A percentile compares a stretch with the other conserved stretches of the same genome.
Conservation (phyloP, 2,888 invertebrate genomes). For the Lutraria lutraria region DNA sequence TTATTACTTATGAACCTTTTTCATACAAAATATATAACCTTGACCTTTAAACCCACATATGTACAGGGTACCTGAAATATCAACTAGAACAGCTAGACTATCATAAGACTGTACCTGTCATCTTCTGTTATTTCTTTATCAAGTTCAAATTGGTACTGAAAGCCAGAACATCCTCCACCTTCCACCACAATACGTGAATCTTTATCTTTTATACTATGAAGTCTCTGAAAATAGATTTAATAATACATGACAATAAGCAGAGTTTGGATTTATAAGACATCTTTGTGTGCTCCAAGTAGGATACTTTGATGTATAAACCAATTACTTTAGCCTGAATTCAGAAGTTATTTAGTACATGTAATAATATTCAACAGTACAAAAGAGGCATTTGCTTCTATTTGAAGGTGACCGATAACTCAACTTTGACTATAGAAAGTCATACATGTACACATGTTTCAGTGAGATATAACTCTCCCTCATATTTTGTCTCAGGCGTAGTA, state of each 20-base stretch:
- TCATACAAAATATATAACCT: too few species aligned
- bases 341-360: not conserved
- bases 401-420: not conserved
- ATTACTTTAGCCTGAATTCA: too few species aligned
- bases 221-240: conserved; percentile 70
- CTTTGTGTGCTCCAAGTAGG: not conserved
- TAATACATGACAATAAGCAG: not conserved
- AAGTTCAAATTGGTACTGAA: conserved; percentile 98
- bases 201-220: conserved; percentile 76
- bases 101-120: conserved; percentile 90
- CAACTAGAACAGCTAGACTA: too few species aligned
- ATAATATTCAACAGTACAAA: not conserved
- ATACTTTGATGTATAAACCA: not conserved
- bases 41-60: too few species aligned
- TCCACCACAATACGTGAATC: conserved; percentile 94
- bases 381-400: not conserved
- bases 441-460: conserved; percentile 65
- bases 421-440: not conserved
- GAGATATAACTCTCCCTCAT: conserved; percentile 35
- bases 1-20: too few species aligned
- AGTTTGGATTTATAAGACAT: not conserved
- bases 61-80: too few species aligned
- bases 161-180: conserved; percentile 99
- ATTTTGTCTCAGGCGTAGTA: conserved; percentile 23
- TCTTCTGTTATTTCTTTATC: conserved; percentile 92